phyloP scores from a whole-genome alignment of 2,113 vertebrate genomes.

The Arizona elegans region DNA sequence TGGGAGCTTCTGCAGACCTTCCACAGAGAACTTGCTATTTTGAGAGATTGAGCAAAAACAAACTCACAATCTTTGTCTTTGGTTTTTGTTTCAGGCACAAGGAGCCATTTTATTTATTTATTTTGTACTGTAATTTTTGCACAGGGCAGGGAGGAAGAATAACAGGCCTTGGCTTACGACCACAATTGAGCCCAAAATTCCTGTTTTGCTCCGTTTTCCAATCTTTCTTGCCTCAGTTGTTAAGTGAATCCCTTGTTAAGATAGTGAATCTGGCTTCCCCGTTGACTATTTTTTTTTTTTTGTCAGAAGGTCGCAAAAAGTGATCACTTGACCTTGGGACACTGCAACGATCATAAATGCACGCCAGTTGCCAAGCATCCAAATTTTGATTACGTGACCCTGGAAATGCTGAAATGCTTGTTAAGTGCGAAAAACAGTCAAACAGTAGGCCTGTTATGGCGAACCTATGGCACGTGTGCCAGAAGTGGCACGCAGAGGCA shows the following conservation, averaged over 20 bases:
- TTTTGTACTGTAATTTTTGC: not conserved
- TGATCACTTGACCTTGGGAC: not conserved
- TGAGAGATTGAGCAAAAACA: not conserved
- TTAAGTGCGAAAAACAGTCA: not conserved
- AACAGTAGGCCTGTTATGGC: rapidly evolving
- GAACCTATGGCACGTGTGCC: no score
- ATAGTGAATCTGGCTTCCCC: not conserved
- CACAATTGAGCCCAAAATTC: not conserved
- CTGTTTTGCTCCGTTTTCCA: not conserved
- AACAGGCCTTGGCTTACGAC: not conserved
- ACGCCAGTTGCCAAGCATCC: not conserved
- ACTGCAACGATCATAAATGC: not conserved
- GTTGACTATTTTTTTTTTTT: not conserved
- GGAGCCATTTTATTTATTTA: not conserved
- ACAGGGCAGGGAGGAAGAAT: not conserved
- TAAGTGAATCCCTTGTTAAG: not conserved
- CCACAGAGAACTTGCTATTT: not conserved
- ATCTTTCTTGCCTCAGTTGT: not conserved
- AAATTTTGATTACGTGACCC: not conserved
- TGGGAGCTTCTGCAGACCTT: not conserved
- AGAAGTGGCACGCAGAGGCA: no score
- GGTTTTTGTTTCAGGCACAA: not conserved
- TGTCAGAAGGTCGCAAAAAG: not conserved
- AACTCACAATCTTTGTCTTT: not conserved
- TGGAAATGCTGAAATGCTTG: not conserved